phyloP scores from a whole-genome alignment of 2,888 invertebrate species.

The Agrilus biguttatus region DNA sequence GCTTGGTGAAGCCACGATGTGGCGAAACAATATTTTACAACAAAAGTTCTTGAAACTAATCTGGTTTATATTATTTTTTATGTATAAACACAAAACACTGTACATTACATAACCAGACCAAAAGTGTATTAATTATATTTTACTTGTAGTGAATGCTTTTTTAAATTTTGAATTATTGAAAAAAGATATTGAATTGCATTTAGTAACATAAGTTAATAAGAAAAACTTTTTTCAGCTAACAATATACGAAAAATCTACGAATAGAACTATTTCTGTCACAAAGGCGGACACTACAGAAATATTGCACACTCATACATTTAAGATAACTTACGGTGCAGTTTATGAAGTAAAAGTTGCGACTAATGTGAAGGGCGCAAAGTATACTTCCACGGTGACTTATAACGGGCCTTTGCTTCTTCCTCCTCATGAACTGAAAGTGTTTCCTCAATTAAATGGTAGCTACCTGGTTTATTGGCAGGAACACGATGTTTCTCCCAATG shows the following conservation, averaged over 20 bases:
- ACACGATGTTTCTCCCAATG: slow-evolving; percentile 23
- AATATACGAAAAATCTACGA: slow-evolving; percentile 33
- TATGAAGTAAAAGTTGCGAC: slow-evolving; percentile 39
- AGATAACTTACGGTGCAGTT: slow-evolving; percentile 34
- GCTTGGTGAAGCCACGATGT: too few relatives aligned
- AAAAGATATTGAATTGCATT: too few relatives aligned
- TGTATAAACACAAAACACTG: too few relatives aligned
- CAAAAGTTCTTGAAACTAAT: too few relatives aligned
- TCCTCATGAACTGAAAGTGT: slow-evolving; percentile 48
- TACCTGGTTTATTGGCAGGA: slow-evolving; percentile 54
- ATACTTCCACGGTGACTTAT: slow-evolving; percentile 34
- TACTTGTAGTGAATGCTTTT: too few relatives aligned
- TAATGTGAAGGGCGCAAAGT: slow-evolving; percentile 29
- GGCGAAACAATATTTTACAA: too few relatives aligned
- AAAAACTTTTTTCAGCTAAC: slow-evolving; percentile 28
- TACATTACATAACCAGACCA: too few relatives aligned
- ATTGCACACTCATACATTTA: slow-evolving; percentile 36
- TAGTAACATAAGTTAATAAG: too few relatives aligned
- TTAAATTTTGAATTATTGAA: too few relatives aligned
- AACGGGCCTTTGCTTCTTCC: slow-evolving; percentile 42
- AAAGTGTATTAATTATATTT: too few relatives aligned
- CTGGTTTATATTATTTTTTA: too few relatives aligned
- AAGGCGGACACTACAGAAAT: slow-evolving; percentile 35
- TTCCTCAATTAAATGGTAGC: slow-evolving; percentile 44
- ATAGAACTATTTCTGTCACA: slow-evolving; percentile 32